Evolutionary conservation across 1,140 invertebrate species (phyloP).

Genomic region (Paraescarpia echinospica): DNA sequence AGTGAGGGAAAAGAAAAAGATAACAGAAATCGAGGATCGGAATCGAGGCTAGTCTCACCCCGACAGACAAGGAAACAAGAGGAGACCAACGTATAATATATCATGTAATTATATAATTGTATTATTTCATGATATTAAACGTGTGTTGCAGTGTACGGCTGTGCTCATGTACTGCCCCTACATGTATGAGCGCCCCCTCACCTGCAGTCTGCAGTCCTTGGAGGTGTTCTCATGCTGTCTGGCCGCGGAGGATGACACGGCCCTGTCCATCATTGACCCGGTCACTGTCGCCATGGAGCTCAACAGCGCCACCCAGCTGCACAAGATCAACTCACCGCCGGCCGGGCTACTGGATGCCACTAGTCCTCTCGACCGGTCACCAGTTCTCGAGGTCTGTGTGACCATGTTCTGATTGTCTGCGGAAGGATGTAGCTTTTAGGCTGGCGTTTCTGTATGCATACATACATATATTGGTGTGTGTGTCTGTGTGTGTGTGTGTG

Average conservation of each 20-base stretch:
- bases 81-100: too few species aligned
- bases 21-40: too few species aligned
- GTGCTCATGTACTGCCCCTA: conserved; percentile 79
- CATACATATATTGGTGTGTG: background rate
- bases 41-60: too few species aligned
- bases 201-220: conserved; percentile 84
- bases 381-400: conserved; percentile 44
- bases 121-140: too few species aligned
- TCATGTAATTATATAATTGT: too few species aligned
- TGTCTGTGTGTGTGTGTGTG: too few species aligned
- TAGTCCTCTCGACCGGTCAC: conserved; percentile 42
- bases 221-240: conserved; percentile 93
- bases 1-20: too few species aligned
- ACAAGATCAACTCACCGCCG: conserved; percentile 33
- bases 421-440: background rate
- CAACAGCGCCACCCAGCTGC: conserved; percentile 46
- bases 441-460: background rate
- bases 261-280: conserved; percentile 93
- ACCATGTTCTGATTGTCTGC: background rate
- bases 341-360: conserved; percentile 58
- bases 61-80: too few species aligned
- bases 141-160: conserved; percentile 75
- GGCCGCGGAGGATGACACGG: conserved; percentile 89
- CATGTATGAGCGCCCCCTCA: conserved; percentile 72
- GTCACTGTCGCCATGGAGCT: conserved; percentile 70